Evolutionary conservation across 2,888 invertebrate species (phyloP).

Genomic region (Metopia argyrocephala): DNA sequence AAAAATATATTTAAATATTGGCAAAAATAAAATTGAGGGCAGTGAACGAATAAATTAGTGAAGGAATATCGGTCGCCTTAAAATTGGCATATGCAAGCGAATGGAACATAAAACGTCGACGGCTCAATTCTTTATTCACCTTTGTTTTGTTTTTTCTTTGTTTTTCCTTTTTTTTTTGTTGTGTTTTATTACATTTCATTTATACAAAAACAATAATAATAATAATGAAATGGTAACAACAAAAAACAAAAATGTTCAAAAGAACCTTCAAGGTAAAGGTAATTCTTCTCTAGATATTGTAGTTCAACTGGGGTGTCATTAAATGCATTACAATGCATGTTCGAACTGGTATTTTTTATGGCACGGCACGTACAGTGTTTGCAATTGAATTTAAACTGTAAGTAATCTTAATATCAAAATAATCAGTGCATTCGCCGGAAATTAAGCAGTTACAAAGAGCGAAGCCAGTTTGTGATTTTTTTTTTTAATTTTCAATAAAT

Average conservation of each 20-base stretch:
- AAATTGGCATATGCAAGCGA: constrained; percentile 55
- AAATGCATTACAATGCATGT: constrained; percentile 45
- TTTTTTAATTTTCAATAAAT: no score
- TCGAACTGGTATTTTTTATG: not conserved
- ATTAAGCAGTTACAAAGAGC: no score
- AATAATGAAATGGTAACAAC: not conserved
- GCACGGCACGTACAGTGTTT: no score
- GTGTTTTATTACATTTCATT: not conserved
- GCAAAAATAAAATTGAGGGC: constrained; percentile 48
- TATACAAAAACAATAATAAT: not conserved
- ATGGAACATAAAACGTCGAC: constrained; percentile 41
- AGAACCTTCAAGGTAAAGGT: constrained; percentile 55
- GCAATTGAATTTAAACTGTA: no score
- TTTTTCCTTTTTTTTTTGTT: not conserved
- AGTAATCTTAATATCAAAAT: no score
- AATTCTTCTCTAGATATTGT: constrained; percentile 41
- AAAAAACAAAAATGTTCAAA: not conserved
- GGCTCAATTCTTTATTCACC: constrained; percentile 6
- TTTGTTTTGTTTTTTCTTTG: not conserved
- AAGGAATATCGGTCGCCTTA: not conserved
- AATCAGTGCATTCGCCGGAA: no score
- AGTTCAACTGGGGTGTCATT: constrained; percentile 55
- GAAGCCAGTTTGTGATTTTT: no score
- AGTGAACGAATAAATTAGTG: constrained; percentile 37
- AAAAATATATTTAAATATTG: constrained; percentile 17